Percentiles rank a stretch among this genome's conserved stretches.
Evolutionary conservation across 23 tunicate species (phyloP).

Genomic region (Oikopleura albicans): DNA sequence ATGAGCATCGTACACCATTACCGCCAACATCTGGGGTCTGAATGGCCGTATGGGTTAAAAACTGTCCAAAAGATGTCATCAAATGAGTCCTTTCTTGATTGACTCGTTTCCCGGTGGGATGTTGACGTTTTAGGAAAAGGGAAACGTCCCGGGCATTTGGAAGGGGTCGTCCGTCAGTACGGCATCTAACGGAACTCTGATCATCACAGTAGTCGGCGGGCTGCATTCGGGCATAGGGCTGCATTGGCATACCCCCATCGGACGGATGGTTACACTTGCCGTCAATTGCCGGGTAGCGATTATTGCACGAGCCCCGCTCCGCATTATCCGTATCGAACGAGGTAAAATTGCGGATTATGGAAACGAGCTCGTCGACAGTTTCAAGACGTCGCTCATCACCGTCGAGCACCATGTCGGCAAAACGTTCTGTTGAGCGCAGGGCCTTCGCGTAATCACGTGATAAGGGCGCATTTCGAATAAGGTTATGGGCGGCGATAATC

Average conservation of each 20-base stretch:
- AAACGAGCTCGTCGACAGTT: neutral
- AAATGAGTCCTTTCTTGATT: no score
- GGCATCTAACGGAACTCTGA: neutral
- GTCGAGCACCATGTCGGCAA: neutral
- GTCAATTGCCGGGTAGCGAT: neutral
- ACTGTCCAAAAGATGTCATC: neutral
- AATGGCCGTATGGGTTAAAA: neutral
- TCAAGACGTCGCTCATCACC: neutral
- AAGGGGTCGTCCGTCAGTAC: neutral
- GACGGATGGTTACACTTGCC: neutral
- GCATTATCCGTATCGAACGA: neutral
- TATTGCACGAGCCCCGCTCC: neutral
- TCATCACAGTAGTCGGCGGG: neutral
- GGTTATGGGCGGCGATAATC: neutral
- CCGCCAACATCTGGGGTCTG: neutral
- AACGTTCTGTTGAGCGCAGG: neutral
- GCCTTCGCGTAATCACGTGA: neutral
- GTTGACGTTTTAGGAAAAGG: neutral
- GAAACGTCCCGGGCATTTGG: neutral
- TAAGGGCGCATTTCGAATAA: neutral
- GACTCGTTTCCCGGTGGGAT: neutral
- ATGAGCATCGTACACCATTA: no score
- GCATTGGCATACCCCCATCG: neutral
- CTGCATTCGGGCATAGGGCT: neutral
- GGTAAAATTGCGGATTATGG: neutral